Base-by-base conservation (phyloP, 2,797 vertebrate species). In the Onychomys torridus region DNA sequence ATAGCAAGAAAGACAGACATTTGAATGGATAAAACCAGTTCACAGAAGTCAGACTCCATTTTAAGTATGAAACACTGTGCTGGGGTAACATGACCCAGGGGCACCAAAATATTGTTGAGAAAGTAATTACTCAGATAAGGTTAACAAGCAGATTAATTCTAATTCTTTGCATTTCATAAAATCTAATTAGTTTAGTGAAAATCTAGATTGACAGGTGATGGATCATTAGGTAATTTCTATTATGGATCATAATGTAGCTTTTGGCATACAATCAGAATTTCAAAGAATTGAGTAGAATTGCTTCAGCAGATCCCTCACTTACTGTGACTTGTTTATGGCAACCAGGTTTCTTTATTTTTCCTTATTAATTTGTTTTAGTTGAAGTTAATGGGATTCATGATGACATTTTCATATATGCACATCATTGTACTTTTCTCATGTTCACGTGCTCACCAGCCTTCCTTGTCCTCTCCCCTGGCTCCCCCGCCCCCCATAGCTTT, bases 261-360 rank as follows among this genome's bases (percentile, higher is more conserved):
- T 96, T 79, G 89, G 46, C 71, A 84, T 65, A n/a, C 21, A 92
- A 77, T 34, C 55, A 82, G 65, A 92, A 89, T 25, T 73, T 96
- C 55, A 89, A 95, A 96, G 67, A 93, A 93, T 49, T 34, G 19
- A 88, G 65, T 94, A 59, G 17, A 5, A 25, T 78, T 27, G 4
- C 59, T 16, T 89, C 25, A 73, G 90, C 46, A 88, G 73, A 77
- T 67, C 55, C 40, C 92, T 86, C 25, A 29, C 40, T 79, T 75
- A 88, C 49, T 37, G 40, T 57, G 46, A 75, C 52, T 86, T 93
- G 57, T 43, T 92, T 93, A 86, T 32, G 6, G 37, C 9, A 89
- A 59, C 8, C 84, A 4, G 10, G 4, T 71, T 86, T 93, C 25
- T 89, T 88, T 87, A 37, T 78, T 37, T 86, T 85, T 89, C 40